Percentiles rank a stretch among this genome's conserved stretches.
These are phyloP conservation scores for Mycogona germanica DNA, from an alignment of 2,888 invertebrate genomes.

Conservation along the genomic window DNA sequence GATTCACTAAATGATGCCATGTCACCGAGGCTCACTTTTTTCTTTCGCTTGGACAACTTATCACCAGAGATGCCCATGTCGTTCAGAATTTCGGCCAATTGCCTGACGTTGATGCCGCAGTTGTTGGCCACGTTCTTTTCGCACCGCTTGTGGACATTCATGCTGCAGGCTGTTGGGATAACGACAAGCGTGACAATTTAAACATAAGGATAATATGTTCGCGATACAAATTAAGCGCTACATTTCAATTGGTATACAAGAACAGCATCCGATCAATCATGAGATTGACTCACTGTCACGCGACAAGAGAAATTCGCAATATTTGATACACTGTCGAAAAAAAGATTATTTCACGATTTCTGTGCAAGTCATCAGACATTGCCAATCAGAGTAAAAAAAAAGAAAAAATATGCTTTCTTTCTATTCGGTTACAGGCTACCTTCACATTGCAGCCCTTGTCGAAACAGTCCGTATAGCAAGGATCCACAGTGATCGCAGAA, in stretches of 20 bases:
- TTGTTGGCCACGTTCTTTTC: conserved; percentile 99
- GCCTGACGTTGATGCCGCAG: conserved; percentile 95
- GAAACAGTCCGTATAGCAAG: conserved; percentile 86
- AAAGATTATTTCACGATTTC: neutral
- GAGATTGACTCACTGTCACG: neutral
- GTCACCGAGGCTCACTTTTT: conserved; percentile 27
- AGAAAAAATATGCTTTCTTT: neutral
- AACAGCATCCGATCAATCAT: neutral
- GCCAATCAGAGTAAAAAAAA: neutral
- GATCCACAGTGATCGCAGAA: conserved; percentile 99
- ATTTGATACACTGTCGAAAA: neutral
- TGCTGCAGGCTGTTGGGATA: conserved; percentile 61
- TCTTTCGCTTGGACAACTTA: conserved; percentile 50
- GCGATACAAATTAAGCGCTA: too few relatives aligned
- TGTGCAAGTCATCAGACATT: neutral
- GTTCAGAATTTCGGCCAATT: conserved; percentile 86
- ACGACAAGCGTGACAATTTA: neutral
- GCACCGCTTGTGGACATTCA: conserved; percentile 98
- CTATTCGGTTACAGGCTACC: conserved; percentile 39
- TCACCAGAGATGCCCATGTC: conserved; percentile 84
- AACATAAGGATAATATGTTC: too few relatives aligned
- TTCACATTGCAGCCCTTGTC: conserved; percentile 94
- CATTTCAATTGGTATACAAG: too few relatives aligned
- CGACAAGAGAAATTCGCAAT: neutral
- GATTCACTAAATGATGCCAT: conserved; percentile 33